Evolutionary conservation across 2,113 vertebrate genomes (phyloP).

Genomic region (Oncorhynchus keta): DNA sequence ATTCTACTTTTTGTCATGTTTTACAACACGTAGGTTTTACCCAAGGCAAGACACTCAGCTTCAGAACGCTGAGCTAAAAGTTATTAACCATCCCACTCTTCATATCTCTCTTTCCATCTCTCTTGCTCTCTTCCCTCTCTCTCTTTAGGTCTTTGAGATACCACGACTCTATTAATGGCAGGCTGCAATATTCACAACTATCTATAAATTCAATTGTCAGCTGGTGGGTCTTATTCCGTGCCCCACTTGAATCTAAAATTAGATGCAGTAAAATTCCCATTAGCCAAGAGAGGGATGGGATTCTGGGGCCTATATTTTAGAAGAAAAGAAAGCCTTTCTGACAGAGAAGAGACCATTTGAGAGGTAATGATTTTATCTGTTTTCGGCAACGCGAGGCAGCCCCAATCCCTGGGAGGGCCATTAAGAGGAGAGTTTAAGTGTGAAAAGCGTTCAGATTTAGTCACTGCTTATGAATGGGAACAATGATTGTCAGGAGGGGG

Average conservation of each 20-base stretch:
- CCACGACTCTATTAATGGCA: slow-evolving; percentile 91
- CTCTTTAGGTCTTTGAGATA: slow-evolving; percentile 79
- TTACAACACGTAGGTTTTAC: too few relatives aligned
- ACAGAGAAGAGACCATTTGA: slow-evolving; percentile 88
- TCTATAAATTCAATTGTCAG: slow-evolving; percentile 98
- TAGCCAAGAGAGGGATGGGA: slow-evolving; percentile 86
- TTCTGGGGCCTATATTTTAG: slow-evolving; percentile 89
- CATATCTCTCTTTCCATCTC: not conserved
- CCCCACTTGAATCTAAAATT: slow-evolving; percentile 91
- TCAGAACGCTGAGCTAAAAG: too few relatives aligned
- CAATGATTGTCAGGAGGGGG: slow-evolving; percentile 72
- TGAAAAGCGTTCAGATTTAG: slow-evolving; percentile 71
- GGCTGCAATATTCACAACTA: slow-evolving; percentile 93
- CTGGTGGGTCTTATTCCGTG: slow-evolving; percentile 86
- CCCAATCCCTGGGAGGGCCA: slow-evolving; percentile 85
- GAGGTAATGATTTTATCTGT: slow-evolving; percentile 96
- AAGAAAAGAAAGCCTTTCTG: slow-evolving; percentile 88
- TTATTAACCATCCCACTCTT: not conserved
- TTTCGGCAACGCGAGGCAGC: slow-evolving; percentile 79
- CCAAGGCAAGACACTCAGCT: too few relatives aligned
- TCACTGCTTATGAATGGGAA: slow-evolving; percentile 78
- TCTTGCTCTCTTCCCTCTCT: slow-evolving; percentile 56
- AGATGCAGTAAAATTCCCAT: slow-evolving; percentile 96
- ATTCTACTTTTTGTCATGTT: too few relatives aligned
- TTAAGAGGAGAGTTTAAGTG: slow-evolving; percentile 87